Evolutionary conservation across 2,113 vertebrate genomes (phyloP), one percentile per base, ranked within the genome.

Genomic region (Microtus ochrogaster): DNA sequence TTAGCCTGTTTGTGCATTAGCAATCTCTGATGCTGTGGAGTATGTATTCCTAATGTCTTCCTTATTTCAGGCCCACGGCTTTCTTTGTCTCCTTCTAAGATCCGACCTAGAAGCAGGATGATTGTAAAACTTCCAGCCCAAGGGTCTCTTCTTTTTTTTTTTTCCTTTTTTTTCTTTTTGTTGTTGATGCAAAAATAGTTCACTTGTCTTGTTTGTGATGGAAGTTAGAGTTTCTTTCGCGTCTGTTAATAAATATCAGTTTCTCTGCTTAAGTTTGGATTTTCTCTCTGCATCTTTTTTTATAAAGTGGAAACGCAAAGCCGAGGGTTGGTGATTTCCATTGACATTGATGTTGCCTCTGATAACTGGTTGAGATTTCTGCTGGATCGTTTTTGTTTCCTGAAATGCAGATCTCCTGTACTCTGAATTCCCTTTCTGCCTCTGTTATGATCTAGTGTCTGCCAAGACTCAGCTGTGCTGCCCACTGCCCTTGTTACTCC

Each of bases 81-180:
- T 97, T 96, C 95, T 97, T 96, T 97, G 93, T 97, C 91, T 96
- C 85, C 68, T 76, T 95, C 74, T 89, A 55, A 92, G 88, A 52
- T 94, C 78, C 55, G 41, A 97, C 92, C 92, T 98, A 97, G 95
- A 98, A 97, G 97, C 77, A 94, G n/a, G 73, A 66, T 92, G 47
- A 73, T 92, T 96, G 73, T 92, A 96, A 96, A 97, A 95, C 95
- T 92, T 97, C 77, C 94, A 11, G 74, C 89, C 95, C 70, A 91
- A 78, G 72, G 90, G 96, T 92, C 90, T 93, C 49, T 92, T 90
- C 94, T 93, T 85, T n/a, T 12, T 8, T 39, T 16, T 44, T 7
- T 17, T 7, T 39, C 9, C 0, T 21, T 58, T 22, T 78, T 30
- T 7, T 52, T 44, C 33, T 7, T 58, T 41, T 86, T 44, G 6